Evolutionary conservation across 2,113 vertebrate species (phyloP).

Genomic region (Dipodomys merriami): DNA sequence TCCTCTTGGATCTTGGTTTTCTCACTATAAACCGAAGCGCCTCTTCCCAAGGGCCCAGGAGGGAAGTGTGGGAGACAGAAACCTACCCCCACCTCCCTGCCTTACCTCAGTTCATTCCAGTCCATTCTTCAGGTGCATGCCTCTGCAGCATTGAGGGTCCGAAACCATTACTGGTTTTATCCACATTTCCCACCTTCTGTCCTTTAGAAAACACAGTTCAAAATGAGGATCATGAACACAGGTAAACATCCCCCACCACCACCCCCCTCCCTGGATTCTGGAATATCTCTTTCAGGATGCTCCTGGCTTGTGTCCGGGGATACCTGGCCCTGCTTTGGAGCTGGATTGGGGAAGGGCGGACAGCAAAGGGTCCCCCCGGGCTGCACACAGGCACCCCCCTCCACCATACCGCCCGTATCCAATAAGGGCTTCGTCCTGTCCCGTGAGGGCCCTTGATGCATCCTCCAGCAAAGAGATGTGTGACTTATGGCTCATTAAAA

Average conservation of each 20-base stretch:
- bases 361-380: not conserved
- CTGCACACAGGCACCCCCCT: not conserved
- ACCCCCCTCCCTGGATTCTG: not conserved
- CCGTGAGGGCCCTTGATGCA: not conserved
- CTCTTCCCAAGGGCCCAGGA: not conserved
- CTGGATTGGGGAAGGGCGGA: not conserved
- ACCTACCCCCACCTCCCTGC: too few relatives aligned
- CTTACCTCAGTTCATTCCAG: not conserved
- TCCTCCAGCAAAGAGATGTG: not conserved
- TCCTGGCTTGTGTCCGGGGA: not conserved
- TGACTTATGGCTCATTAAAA: not conserved
- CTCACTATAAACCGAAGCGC: not conserved
- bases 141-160: not conserved
- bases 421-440: not conserved
- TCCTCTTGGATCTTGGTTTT: not conserved
- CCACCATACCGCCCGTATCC: not conserved
- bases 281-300: not conserved
- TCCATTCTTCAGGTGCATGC: not conserved
- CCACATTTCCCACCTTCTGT: not conserved
- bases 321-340: not conserved
- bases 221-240: not conserved
- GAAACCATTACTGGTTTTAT: too few relatives aligned
- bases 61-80: not conserved
- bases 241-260: not conserved
- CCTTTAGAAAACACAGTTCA: not conserved